A percentile compares a stretch with the other conserved stretches of the same genome.
Conservation (phyloP, 2,888 invertebrate species). For the Anagyrus pseudococci region DNA sequence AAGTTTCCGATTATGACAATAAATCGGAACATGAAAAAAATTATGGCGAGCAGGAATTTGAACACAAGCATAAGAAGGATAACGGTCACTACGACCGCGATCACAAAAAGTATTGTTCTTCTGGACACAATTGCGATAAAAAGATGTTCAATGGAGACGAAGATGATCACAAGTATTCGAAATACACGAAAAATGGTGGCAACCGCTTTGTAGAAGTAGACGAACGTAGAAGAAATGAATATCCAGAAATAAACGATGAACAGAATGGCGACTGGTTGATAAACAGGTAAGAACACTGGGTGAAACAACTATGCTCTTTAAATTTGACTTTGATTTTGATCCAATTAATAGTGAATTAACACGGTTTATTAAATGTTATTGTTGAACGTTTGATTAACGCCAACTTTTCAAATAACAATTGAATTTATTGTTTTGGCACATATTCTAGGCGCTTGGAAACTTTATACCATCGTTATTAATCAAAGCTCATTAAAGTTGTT, state of each 20-base stretch:
- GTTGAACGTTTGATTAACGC: neutral
- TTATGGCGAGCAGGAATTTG: neutral
- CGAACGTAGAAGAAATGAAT: no score
- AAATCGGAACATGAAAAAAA: neutral
- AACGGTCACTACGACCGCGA: slow-evolving; percentile 25
- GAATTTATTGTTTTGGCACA: neutral
- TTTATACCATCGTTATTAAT: no score
- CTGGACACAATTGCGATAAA: neutral
- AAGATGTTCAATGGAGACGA: neutral
- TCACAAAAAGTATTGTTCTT: slow-evolving; percentile 34
- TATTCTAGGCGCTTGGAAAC: no score
- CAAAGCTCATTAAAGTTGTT: no score
- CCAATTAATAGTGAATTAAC: neutral
- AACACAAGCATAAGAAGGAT: slow-evolving; percentile 23
- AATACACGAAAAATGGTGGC: no score
- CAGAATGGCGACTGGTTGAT: neutral
- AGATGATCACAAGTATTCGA: neutral
- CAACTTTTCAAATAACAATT: neutral
- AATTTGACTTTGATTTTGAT: no score
- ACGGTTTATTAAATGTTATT: neutral
- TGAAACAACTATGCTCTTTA: no score
- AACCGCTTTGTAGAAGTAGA: neutral
- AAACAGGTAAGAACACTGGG: neutral
- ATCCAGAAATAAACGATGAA: neutral
- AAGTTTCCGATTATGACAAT: neutral